Base-by-base conservation (phyloP, 2,888 invertebrate species). In the Eilema caniola region DNA sequence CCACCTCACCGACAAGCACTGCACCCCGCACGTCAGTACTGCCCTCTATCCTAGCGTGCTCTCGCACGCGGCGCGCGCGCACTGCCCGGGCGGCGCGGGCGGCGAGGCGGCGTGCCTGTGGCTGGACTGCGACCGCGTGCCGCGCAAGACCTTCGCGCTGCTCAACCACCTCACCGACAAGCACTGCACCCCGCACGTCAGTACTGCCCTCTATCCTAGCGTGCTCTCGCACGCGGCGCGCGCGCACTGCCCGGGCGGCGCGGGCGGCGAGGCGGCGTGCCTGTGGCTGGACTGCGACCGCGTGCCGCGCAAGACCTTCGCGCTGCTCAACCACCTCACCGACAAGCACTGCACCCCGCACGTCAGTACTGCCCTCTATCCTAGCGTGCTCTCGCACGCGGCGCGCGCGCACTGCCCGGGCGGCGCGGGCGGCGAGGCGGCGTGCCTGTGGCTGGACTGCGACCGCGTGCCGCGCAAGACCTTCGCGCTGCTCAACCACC, bases 101-200 rank as follows among this genome's bases (percentile, higher is more conserved):
- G 97, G 97, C 41, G 98, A 98, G 88, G 97, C 98, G 76, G 96
- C 97, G 24, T 99, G 99, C 89, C 96, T 98, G 89, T 99, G 99
- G 99, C 97, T 98, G 41, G 93, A 96, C 82, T 99, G 99, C 91
- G 99, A 99, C 95, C 97, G 97, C 61, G 97, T 99, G 90, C 97
- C 98, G 70, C 94, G 99, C 70, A 97, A 98, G 88, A 96, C 98
- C 69, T 99, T 99, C 95, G 99, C 99, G 1, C 95, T 99, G 56
- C 98, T 99, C 96, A 99, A 99, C 72, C 99, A 99, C 93, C 96
- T 99, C 74, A 97, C 98, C 84, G 99, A 99, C 94, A 97, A 98
- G 77, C 99, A 99, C 90, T 98, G 99, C 89, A 98, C 98, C 79
- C 96, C 97, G 41, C 97, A 97, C 85, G 98, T 98, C 88, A 91